These are phyloP conservation scores for Rhinolophus sinicus DNA, from an alignment of 2,113 vertebrate species.

Conservation along the genomic window DNA sequence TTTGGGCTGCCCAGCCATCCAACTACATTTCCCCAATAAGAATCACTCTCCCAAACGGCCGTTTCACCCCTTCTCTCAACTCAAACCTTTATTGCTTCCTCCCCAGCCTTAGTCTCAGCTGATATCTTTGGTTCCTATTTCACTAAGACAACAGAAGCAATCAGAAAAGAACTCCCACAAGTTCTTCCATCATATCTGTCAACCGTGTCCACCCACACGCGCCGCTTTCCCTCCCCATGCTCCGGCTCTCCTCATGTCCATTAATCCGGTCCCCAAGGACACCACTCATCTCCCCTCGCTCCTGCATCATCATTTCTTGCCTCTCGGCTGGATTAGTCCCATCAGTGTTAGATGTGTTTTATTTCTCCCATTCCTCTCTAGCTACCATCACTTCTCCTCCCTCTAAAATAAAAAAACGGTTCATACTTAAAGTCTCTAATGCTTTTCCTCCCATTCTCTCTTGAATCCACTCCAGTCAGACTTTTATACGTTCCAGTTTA, in stretches of 20 bases:
- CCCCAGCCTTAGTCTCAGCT: background rate
- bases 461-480: background rate
- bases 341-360: background rate
- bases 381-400: background rate
- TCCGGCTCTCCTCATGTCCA: background rate
- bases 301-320: background rate
- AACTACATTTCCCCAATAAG: background rate
- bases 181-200: background rate
- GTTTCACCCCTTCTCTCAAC: background rate
- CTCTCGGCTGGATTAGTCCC: background rate
- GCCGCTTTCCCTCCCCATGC: background rate
- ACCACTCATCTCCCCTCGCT: background rate
- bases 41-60: background rate
- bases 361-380: background rate
- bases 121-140: background rate
- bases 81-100: background rate
- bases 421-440: background rate
- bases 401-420: background rate
- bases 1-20: background rate
- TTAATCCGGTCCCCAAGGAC: background rate
- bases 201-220: fast-evolving
- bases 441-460: background rate
- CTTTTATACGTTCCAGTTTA: background rate
- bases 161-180: background rate
- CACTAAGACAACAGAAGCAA: background rate